phyloP scores from a whole-genome alignment of 1,140 invertebrate genomes.

The Goniozus legneri region DNA sequence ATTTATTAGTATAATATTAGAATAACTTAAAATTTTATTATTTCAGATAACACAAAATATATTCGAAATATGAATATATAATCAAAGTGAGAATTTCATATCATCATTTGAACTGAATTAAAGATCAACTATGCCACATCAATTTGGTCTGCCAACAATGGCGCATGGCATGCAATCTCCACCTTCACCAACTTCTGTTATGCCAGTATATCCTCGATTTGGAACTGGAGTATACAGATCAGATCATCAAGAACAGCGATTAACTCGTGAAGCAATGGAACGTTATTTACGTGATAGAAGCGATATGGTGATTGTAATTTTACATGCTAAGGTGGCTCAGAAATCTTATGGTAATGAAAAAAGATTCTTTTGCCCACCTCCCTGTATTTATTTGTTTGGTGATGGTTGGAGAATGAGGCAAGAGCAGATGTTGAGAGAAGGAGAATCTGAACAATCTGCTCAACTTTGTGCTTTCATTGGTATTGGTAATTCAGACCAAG shows the following conservation, averaged over 20 bases:
- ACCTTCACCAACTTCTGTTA: slow-evolving; percentile 67
- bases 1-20: too few species aligned
- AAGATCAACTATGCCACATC: slow-evolving; percentile 67
- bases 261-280: slow-evolving; percentile 94
- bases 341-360: slow-evolving; percentile 99
- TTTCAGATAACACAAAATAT: too few species aligned
- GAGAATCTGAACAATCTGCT: slow-evolving; percentile 83
- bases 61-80: slow-evolving; percentile 20
- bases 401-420: slow-evolving; percentile 95
- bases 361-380: slow-evolving; percentile 98
- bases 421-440: slow-evolving; percentile 84
- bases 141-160: slow-evolving; percentile 66
- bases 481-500: slow-evolving; percentile 97
- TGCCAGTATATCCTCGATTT: slow-evolving; percentile 57
- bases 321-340: slow-evolving; percentile 98
- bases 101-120: too few species aligned
- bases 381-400: slow-evolving; percentile 97
- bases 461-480: slow-evolving; percentile 98
- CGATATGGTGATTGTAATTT: slow-evolving; percentile 94
- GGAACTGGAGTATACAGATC: slow-evolving; percentile 65
- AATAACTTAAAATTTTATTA: too few species aligned
- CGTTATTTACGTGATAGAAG: slow-evolving; percentile 89
- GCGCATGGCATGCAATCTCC: slow-evolving; percentile 73
- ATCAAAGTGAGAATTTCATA: too few species aligned
- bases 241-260: slow-evolving; percentile 71